These are phyloP conservation scores for Polylopha cassiicola DNA, from an alignment of 2,888 invertebrate species.

Conservation along the genomic window DNA sequence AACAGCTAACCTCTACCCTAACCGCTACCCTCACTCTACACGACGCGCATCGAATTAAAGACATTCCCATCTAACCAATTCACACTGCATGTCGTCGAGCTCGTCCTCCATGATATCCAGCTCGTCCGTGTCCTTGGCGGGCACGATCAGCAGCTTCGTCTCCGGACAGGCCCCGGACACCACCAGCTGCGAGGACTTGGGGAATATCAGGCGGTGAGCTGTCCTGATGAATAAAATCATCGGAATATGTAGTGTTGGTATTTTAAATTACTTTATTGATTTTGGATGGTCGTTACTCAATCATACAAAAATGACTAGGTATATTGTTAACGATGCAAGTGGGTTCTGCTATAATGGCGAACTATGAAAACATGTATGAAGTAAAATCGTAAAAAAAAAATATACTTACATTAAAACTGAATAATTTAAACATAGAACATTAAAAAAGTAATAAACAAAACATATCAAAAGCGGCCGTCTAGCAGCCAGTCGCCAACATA, in stretches of 20 bases:
- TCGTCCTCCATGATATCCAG: conserved; percentile 71
- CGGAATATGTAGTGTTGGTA: background rate
- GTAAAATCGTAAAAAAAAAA: no score
- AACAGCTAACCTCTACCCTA: background rate
- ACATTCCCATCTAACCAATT: conserved; percentile 44
- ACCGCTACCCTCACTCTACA: background rate
- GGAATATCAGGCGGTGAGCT: conserved; percentile 63
- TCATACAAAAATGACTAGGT: no score
- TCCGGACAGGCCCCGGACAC: conserved; percentile 54
- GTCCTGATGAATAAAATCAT: conserved; percentile 39
- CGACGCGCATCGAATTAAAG: background rate
- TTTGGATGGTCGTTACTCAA: no score
- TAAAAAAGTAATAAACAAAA: no score
- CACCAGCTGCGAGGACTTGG: conserved; percentile 57
- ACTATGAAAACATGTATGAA: no score
- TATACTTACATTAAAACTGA: no score
- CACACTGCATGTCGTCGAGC: conserved; percentile 63
- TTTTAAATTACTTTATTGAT: no score
- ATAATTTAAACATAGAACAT: no score
- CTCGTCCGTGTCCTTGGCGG: conserved; percentile 64
- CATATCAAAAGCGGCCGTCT: no score
- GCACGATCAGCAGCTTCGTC: conserved; percentile 63
- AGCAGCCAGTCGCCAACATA: no score
- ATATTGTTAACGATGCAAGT: no score
- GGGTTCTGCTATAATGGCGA: no score